phyloP scores from a whole-genome alignment of 2,888 invertebrate genomes.

The Tribolium freemani region DNA sequence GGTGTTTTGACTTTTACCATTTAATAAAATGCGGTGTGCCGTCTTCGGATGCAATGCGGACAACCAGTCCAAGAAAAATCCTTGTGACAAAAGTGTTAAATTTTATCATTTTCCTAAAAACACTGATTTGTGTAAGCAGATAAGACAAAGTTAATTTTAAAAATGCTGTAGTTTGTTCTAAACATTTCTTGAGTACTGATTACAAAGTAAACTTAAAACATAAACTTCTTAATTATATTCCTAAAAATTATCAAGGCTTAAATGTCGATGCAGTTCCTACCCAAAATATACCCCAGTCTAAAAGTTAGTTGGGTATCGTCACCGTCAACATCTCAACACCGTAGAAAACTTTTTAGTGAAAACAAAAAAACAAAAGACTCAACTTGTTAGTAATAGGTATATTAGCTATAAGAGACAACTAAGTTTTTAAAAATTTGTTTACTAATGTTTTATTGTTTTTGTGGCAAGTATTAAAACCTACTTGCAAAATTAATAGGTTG shows the following conservation, averaged over 20 bases:
- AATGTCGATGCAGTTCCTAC: background rate
- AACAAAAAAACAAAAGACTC: background rate
- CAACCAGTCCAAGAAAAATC: background rate
- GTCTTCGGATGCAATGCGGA: background rate
- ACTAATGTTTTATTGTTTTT: too few relatives aligned
- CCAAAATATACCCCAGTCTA: background rate
- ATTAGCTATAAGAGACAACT: too few relatives aligned
- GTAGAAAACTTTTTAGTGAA: background rate
- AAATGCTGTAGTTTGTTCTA: background rate
- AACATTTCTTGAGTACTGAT: background rate
- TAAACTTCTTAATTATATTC: background rate
- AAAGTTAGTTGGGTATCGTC: too few relatives aligned
- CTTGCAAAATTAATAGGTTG: too few relatives aligned
- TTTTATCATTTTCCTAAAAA: background rate
- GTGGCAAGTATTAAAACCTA: too few relatives aligned
- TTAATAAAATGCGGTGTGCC: slow-evolving; percentile 7
- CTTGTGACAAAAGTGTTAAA: too few relatives aligned
- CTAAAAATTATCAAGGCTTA: background rate
- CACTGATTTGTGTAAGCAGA: background rate
- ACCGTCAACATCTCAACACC: background rate
- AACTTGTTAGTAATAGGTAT: too few relatives aligned
- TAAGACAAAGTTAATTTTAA: background rate
- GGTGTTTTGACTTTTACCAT: too few relatives aligned
- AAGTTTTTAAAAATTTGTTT: too few relatives aligned
- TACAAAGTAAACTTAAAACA: background rate